A percentile compares a stretch with the other conserved stretches of the same genome.
phyloP scores from a whole-genome alignment of 2,113 vertebrate species.

The Protomyctophum bolini region DNA sequence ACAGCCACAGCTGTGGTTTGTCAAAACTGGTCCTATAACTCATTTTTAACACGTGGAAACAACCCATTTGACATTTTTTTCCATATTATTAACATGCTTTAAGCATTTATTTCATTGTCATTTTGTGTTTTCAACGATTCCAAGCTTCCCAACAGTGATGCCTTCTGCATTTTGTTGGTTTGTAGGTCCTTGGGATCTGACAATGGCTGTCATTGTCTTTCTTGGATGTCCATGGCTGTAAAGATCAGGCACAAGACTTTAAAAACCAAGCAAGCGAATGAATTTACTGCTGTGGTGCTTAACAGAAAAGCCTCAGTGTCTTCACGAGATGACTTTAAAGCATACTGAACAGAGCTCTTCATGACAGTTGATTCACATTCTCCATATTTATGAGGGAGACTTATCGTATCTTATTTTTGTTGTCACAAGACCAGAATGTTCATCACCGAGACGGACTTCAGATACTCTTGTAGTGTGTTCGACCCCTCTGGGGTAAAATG shows the following conservation, averaged over 20 bases:
- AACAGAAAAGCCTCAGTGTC: too few species aligned
- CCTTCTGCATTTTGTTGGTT: not conserved
- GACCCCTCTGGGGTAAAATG: not conserved
- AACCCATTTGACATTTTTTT: conserved; percentile 47
- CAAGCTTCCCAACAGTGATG: not conserved
- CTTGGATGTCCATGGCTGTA: not conserved
- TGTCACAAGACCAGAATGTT: conserved; percentile 34
- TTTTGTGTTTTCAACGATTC: conserved; percentile 8
- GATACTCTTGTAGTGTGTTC: conserved; percentile 8
- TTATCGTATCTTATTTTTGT: conserved; percentile 39
- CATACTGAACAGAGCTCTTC: not conserved
- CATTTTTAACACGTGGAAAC: conserved; percentile 27
- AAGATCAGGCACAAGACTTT: conserved; percentile 4
- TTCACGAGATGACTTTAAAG: too few species aligned
- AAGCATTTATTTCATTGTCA: conserved; percentile 5
- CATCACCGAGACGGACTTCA: conserved; percentile 28
- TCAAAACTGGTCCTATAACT: conserved; percentile 7
- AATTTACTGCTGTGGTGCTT: not conserved
- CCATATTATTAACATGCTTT: conserved; percentile 16
- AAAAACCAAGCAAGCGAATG: not conserved
- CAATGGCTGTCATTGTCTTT: not conserved
- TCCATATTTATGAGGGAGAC: not conserved
- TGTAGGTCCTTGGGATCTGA: not conserved
- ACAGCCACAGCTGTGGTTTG: not conserved
- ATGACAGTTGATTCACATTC: conserved; percentile 25